A percentile compares a stretch with the other conserved stretches of the same genome.
Conservation (phyloP, 2,888 invertebrate genomes). For the Rambutsinella grinnellia region DNA sequence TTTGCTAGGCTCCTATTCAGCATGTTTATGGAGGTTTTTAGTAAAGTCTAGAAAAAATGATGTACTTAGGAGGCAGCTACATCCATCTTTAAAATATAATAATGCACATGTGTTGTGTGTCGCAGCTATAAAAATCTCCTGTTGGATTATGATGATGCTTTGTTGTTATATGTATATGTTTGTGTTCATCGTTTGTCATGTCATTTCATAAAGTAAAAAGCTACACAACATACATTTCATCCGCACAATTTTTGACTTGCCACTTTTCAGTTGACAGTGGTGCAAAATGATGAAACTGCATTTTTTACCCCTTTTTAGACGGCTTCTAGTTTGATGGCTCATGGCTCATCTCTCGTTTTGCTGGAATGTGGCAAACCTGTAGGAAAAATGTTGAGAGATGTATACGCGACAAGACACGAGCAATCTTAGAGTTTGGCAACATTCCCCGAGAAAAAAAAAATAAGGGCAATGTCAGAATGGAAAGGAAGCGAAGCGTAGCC, state of each 20-base stretch:
- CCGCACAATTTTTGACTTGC: background rate
- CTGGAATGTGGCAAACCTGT: too few relatives aligned
- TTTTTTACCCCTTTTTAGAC: constrained; percentile 33
- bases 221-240: constrained; percentile 24
- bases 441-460: constrained; percentile 36
- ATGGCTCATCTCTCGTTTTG: too few relatives aligned
- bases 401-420: too few relatives aligned
- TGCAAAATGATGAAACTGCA: constrained; percentile 55
- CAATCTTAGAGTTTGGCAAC: constrained; percentile 37
- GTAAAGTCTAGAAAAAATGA: background rate
- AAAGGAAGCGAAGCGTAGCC: constrained; percentile 44
- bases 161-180: background rate
- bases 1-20: too few relatives aligned
- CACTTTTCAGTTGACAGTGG: too few relatives aligned
- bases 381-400: too few relatives aligned
- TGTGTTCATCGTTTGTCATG: constrained; percentile 38
- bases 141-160: background rate
- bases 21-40: too few relatives aligned
- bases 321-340: too few relatives aligned
- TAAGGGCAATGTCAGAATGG: constrained; percentile 37
- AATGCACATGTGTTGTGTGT: constrained; percentile 34
- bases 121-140: background rate
- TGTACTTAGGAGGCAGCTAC: background rate
- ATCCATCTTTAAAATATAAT: background rate
- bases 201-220: constrained; percentile 42